Evolutionary conservation across 2,797 vertebrate genomes (phyloP).

Genomic region (Telmatherina bonti): DNA sequence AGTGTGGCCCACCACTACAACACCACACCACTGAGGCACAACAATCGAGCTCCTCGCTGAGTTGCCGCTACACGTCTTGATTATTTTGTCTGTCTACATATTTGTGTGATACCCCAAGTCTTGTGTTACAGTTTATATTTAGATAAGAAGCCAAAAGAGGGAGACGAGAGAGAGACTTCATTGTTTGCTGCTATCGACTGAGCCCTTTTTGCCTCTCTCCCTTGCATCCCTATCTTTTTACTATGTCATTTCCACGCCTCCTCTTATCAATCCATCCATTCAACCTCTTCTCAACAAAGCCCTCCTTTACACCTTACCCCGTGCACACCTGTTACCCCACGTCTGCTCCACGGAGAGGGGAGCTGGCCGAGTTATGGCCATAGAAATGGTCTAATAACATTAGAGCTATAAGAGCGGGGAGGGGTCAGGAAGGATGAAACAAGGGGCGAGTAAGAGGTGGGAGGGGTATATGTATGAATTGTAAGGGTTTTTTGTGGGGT

Average conservation of each 20-base stretch:
- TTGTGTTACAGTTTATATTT: slow-evolving; percentile 70
- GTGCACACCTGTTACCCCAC: slow-evolving; percentile 38
- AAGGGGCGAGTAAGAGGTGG: slow-evolving; percentile 31
- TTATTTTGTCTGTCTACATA: slow-evolving; percentile 45
- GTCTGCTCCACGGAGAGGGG: slow-evolving; percentile 46
- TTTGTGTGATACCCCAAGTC: slow-evolving; percentile 38
- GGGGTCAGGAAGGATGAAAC: slow-evolving; percentile 64
- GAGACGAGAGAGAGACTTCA: slow-evolving; percentile 51
- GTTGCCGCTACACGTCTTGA: slow-evolving; percentile 17
- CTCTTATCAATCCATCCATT: slow-evolving; percentile 18
- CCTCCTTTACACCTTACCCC: slow-evolving; percentile 60
- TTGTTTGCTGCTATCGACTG: slow-evolving; percentile 74
- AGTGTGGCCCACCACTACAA: slow-evolving; percentile 66
- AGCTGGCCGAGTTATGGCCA: slow-evolving; percentile 72
- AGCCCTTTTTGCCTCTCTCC: slow-evolving; percentile 22
- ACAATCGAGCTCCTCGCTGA: slow-evolving; percentile 47
- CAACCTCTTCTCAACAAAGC: slow-evolving; percentile 10
- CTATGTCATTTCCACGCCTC: slow-evolving; percentile 26
- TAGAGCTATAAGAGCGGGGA: slow-evolving; percentile 71
- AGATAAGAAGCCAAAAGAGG: slow-evolving; percentile 47
- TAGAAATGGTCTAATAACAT: slow-evolving; percentile 80
- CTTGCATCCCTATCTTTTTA: slow-evolving; percentile 28
- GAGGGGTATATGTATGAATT: slow-evolving; percentile 29
- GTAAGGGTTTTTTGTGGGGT: slow-evolving; percentile 46
- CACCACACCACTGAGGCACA: slow-evolving; percentile 65